A percentile compares a stretch with the other conserved stretches of the same genome.
Evolutionary conservation across 2,888 invertebrate genomes (phyloP).

Genomic region (Dryocosmus kuriphilus): DNA sequence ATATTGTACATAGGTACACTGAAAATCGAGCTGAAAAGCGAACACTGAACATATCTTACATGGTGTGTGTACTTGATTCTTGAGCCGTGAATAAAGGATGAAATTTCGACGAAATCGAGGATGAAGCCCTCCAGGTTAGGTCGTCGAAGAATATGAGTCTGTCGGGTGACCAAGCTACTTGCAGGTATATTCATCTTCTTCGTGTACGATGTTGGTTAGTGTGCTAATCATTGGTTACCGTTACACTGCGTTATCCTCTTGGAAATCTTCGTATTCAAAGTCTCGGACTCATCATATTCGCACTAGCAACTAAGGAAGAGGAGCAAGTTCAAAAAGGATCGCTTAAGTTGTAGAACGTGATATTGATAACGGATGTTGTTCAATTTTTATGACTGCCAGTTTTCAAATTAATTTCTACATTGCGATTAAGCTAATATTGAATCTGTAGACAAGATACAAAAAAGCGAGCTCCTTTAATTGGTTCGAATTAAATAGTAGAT

Average conservation of each 20-base stretch:
- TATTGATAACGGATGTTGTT: not conserved
- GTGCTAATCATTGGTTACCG: conserved; percentile 28
- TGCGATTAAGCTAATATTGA: no score
- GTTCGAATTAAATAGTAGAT: no score
- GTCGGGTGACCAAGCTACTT: not conserved
- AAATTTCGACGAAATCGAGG: conserved; percentile 1
- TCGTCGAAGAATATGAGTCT: not conserved
- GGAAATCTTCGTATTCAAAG: conserved; percentile 24
- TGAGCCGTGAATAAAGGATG: not conserved
- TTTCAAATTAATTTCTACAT: no score
- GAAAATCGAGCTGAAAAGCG: not conserved
- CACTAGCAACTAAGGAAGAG: not conserved
- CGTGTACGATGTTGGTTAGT: conserved; percentile 26
- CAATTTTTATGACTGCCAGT: not conserved
- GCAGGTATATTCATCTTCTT: conserved; percentile 1
- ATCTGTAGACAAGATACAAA: no score
- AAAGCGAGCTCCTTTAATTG: no score
- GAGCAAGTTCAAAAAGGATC: not conserved
- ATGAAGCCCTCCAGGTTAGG: conserved; percentile 1
- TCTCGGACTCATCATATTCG: conserved; percentile 8
- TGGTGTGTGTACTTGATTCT: not conserved
- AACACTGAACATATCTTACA: not conserved
- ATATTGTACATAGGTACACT: not conserved
- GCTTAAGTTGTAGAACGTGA: not conserved
- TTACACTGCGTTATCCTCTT: conserved; percentile 24